A percentile compares a stretch with the other conserved stretches of the same genome.
These are phyloP conservation scores for Liopterus haemorrhoidalis DNA, from an alignment of 2,888 invertebrate genomes.

Conservation along the genomic window DNA sequence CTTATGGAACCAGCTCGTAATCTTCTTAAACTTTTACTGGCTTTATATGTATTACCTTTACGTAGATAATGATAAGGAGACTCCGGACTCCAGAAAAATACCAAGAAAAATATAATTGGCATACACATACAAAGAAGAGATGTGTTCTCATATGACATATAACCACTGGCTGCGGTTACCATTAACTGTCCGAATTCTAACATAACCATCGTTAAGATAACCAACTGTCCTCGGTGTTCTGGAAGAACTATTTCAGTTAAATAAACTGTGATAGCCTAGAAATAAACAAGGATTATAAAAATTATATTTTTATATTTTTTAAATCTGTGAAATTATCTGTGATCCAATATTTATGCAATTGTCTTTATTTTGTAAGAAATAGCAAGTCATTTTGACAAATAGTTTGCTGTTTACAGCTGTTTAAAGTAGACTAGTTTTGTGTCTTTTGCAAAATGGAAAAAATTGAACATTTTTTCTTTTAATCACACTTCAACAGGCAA, in stretches of 20 bases:
- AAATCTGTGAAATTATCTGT: constrained; percentile 2
- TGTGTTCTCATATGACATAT: constrained; percentile 40
- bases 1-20: constrained; percentile 41
- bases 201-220: constrained; percentile 39
- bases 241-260: constrained; percentile 52
- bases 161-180: constrained; percentile 42
- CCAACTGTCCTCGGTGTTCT: constrained; percentile 47
- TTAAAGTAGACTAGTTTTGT: too few species aligned
- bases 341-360: constrained; percentile 42
- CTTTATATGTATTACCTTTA: constrained; percentile 39
- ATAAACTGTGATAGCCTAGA: constrained; percentile 51
- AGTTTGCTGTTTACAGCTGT: too few species aligned
- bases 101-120: constrained; percentile 41
- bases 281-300: constrained; percentile 26
- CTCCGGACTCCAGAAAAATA: constrained; percentile 46
- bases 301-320: neutral
- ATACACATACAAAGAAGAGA: constrained; percentile 39
- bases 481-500: too few species aligned
- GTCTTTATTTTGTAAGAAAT: constrained; percentile 42
- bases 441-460: too few species aligned
- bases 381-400: too few species aligned
- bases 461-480: too few species aligned
- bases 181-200: constrained; percentile 43
- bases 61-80: constrained; percentile 47
- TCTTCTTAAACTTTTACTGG: constrained; percentile 35